Evolutionary conservation across 2,113 vertebrate species (phyloP), one percentile per base, ranked within the genome.

Genomic region (Chloropsis cyanopogon): DNA sequence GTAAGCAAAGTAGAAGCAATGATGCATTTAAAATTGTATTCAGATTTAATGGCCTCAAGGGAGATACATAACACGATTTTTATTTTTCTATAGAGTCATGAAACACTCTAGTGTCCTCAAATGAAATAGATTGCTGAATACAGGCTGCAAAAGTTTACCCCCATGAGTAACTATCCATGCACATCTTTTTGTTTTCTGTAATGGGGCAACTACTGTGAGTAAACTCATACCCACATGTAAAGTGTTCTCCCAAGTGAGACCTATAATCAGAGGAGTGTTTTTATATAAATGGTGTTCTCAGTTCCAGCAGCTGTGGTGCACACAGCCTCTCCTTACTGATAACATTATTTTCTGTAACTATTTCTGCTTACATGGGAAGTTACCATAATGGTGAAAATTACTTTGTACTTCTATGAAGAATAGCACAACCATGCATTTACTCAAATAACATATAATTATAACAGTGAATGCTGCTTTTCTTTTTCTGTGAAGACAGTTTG

Each of bases 341-440:
- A 86, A 57, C 85, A 52, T 85, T 93, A 82, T 94, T 94, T 96
- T 86, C 81, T 96, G 72, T 68, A 89, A 87, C 85, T 82, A 83
- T 96, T 96, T 97, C 53, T 94, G 93, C 93, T 92, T 94, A 79
- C 76, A 70, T 1, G 23, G 70, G 88, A 93, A 93, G 94, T 93
- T 96, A 82, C 89, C 35, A 64, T 93, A 95, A 96, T 90, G 82
- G 92, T 80, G 83, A 92, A 96, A 95, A 97, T 94, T 95, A 91
- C 92, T 95, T 95, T 91, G 53, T 82, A 80, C 84, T 82, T 91
- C 78, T 73, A 47, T 61, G 41, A 78, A 89, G 72, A 93, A 63
- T 10, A 82, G 64, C 44, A 71, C 53, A 95, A 95, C 86, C 88
- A 52, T 86, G 82, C 69, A 95, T 96, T 95, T 94, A 80, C 88